Conservation (phyloP, 2,113 vertebrate species). For the Sarotherodon lohbergeri region DNA sequence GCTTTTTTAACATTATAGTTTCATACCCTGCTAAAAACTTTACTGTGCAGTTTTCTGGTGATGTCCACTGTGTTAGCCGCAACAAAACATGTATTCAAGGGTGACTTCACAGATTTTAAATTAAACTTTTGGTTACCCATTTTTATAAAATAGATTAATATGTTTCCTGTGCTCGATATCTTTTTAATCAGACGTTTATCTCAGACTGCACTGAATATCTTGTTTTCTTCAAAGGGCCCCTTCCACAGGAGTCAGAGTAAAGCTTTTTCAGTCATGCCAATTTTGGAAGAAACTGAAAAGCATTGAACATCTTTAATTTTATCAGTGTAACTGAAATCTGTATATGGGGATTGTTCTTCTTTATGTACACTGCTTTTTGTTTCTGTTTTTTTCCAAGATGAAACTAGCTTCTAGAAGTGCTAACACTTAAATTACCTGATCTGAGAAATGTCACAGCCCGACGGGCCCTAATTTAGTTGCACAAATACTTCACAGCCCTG, state of each 20-base stretch:
- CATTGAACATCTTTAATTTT: not conserved
- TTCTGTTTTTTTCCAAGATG: not conserved
- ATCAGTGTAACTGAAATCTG: not conserved
- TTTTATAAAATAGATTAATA: not conserved
- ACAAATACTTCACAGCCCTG: not conserved
- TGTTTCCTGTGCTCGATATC: not conserved
- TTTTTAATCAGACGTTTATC: not conserved
- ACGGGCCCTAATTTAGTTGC: not conserved
- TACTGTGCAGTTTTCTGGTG: not conserved
- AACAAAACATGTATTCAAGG: not conserved
- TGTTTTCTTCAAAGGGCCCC: not conserved
- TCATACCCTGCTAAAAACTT: not conserved
- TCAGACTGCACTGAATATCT: not conserved
- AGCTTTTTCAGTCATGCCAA: not conserved
- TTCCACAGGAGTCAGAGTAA: not conserved
- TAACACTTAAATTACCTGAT: not conserved
- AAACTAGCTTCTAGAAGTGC: not conserved
- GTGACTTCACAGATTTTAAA: not conserved
- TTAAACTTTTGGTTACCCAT: fast-evolving
- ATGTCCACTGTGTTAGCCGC: fast-evolving
- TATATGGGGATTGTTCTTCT: not conserved
- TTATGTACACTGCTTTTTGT: not conserved
- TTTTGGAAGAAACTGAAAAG: not conserved
- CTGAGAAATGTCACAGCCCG: not conserved
- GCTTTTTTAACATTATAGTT: not conserved